Base-by-base conservation (phyloP, 2,797 vertebrate species). In the Paedocypris micromegethes region DNA sequence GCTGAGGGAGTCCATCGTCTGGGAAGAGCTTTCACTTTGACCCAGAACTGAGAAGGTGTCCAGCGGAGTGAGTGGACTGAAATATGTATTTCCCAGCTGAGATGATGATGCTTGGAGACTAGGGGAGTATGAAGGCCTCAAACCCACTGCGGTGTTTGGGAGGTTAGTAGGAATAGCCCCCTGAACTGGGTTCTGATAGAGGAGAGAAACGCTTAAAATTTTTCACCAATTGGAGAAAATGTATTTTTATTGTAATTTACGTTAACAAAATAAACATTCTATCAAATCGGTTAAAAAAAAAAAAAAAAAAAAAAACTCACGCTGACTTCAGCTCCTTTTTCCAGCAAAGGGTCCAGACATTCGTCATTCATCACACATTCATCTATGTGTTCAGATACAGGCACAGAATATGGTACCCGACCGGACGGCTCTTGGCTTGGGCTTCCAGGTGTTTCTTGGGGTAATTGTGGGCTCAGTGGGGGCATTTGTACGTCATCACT, bases 341-440 rank as follows among this genome's bases (percentile, higher is more conserved):
- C 95, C 85, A 98, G 84, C 53, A 97, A 87, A 41, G 89, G 92
- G 77, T 96, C 93, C 54, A 98, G 76, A 80, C 68, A 70, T 40
- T 94, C 92, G 2, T 93, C 89, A 48, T 92, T 94, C 53, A 95
- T 93, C 64, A 94, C 83, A 9, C 93, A 94, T 9, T 97, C 94
- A 0, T 89, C 90, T 81, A 96, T 92, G 81, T 96, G 93, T 9
- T 97, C 94, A 0, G 90, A 91, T 75, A 94, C 93, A 0, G 93
- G 86, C 50, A 90, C 88, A 2, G 93, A 90, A 81, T 91, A 86
- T 4, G 86, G 86, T 80, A 90, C 87, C 72, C 81, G 87, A 4
- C 76, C 74, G 1, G 87, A 76, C 69, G 87, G 75, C 37, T 79
- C 75, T 77, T 89, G 89, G 77, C 79, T 84, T 60, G 89, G 88